Percentiles rank a stretch among this genome's conserved stretches.
Evolutionary conservation across 2,797 vertebrate species (phyloP).

Genomic region (Iguana delicatissima): DNA sequence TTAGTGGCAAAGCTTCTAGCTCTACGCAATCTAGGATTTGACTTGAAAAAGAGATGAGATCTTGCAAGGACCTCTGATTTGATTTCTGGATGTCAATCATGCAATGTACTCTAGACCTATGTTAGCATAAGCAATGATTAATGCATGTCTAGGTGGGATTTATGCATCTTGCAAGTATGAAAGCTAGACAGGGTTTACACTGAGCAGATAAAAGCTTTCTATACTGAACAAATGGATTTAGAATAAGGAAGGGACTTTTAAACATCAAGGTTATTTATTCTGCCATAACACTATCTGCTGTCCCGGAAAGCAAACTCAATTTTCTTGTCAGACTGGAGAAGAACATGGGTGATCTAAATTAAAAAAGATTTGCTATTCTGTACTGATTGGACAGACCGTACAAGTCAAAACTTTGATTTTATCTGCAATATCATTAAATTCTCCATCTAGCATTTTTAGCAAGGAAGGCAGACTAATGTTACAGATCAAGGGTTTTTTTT

Average conservation of each 20-base stretch:
- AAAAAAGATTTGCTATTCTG: neutral
- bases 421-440: neutral
- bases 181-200: neutral
- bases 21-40: neutral
- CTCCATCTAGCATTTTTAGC: neutral
- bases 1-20: neutral
- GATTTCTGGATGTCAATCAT: neutral
- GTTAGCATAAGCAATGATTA: no score
- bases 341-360: neutral
- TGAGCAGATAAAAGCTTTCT: neutral
- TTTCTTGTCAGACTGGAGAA: neutral
- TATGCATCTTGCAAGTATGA: neutral
- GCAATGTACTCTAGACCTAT: neutral
- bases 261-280: neutral
- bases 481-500: neutral
- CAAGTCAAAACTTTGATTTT: neutral
- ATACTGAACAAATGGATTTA: neutral
- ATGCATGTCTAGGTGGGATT: neutral
- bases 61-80: neutral
- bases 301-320: neutral
- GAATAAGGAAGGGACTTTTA: neutral
- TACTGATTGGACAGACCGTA: neutral
- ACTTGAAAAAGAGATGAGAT: neutral
- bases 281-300: no score
- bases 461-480: neutral